Evolutionary conservation across 2,888 invertebrate genomes (phyloP).

Genomic region (Geotrupes spiniger): DNA sequence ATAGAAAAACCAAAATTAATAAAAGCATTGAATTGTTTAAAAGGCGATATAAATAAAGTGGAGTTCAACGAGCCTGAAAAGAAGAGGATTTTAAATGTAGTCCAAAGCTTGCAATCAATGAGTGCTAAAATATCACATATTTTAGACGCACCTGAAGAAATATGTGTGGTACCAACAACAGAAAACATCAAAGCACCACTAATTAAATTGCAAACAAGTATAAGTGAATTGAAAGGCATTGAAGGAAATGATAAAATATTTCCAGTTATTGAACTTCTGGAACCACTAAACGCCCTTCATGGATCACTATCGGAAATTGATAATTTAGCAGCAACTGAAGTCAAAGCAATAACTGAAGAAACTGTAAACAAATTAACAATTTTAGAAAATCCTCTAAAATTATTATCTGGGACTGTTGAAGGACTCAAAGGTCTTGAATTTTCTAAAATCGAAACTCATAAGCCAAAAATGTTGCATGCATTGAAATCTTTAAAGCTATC

Average conservation of each 20-base stretch:
- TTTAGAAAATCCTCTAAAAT: constrained; percentile 6
- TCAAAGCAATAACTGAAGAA: not conserved
- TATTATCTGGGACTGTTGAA: constrained; percentile 2
- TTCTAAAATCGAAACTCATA: too few species aligned
- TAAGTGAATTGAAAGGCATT: not conserved
- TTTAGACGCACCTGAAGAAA: too few species aligned
- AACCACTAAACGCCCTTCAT: not conserved
- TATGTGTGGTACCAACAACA: not conserved
- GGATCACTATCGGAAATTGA: constrained; percentile 10
- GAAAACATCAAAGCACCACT: too few species aligned
- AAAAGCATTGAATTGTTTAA: too few species aligned
- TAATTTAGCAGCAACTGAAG: not conserved
- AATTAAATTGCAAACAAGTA: not conserved
- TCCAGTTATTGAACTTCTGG: constrained; percentile 1
- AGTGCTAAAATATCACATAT: too few species aligned
- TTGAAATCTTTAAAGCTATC: not conserved
- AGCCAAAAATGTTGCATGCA: not conserved
- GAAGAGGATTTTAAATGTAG: too few species aligned
- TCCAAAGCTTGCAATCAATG: too few species aligned
- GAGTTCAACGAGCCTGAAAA: too few species aligned
- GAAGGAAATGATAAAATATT: too few species aligned
- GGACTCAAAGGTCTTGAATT: too few species aligned
- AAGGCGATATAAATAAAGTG: too few species aligned
- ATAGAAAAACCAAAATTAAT: too few species aligned
- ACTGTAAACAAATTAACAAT: not conserved